phyloP scores from a whole-genome alignment of 2,888 invertebrate species.

The Conus canariensis region DNA sequence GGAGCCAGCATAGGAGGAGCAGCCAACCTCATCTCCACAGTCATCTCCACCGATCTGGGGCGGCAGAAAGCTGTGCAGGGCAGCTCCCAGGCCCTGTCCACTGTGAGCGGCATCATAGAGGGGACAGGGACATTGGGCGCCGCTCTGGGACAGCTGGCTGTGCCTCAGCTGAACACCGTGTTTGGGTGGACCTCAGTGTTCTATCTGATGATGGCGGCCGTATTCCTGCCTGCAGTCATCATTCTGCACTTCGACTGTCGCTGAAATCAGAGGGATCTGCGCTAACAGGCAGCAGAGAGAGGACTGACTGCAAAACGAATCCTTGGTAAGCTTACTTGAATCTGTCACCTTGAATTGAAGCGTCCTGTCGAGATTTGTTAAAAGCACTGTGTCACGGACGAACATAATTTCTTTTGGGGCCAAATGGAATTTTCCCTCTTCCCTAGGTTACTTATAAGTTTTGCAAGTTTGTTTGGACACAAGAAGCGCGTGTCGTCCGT shows the following conservation, averaged over 20 bases:
- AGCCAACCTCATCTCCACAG: conserved; percentile 80
- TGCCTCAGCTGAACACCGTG: conserved; percentile 77
- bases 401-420: too few relatives aligned
- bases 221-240: conserved; percentile 42
- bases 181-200: conserved; percentile 79
- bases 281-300: too few relatives aligned
- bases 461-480: too few relatives aligned
- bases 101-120: conserved; percentile 80
- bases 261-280: neutral
- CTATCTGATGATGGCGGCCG: conserved; percentile 79
- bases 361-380: too few relatives aligned
- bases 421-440: too few relatives aligned
- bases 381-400: too few relatives aligned
- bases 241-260: neutral
- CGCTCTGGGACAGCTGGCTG: conserved; percentile 79
- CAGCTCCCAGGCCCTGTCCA: conserved; percentile 79
- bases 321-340: too few relatives aligned
- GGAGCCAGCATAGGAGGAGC: conserved; percentile 72
- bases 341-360: too few relatives aligned
- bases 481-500: too few relatives aligned
- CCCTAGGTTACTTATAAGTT: too few relatives aligned
- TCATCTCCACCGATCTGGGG: conserved; percentile 80
- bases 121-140: conserved; percentile 81
- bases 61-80: conserved; percentile 60
- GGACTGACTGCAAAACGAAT: too few relatives aligned